phyloP scores from a whole-genome alignment of 2,888 invertebrate species.

The Megastigmus dorsalis region DNA sequence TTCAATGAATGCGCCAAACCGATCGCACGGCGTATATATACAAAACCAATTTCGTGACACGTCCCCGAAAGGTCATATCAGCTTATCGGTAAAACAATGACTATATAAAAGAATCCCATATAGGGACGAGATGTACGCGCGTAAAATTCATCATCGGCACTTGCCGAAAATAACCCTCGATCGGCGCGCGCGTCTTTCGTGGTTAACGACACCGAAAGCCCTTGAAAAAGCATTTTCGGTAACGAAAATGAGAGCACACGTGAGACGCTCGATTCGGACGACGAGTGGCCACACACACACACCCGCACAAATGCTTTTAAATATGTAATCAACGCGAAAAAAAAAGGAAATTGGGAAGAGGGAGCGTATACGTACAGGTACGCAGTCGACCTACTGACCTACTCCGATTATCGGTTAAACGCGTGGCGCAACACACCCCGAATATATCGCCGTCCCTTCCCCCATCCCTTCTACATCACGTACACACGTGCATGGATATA shows the following conservation, averaged over 20 bases:
- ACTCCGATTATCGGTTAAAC: conserved; percentile 30
- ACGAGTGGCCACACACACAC: too few species aligned
- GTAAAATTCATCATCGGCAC: too few species aligned
- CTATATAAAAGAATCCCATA: too few species aligned
- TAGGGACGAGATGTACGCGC: too few species aligned
- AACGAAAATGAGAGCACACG: background rate
- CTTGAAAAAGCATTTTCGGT: background rate
- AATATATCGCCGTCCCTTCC: background rate
- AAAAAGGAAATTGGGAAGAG: background rate
- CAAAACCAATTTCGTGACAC: too few species aligned
- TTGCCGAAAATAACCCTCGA: background rate
- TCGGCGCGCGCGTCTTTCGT: background rate
- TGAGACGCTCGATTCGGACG: background rate
- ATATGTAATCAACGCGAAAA: background rate
- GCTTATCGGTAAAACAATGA: too few species aligned
- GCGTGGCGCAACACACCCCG: background rate
- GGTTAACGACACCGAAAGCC: too few species aligned
- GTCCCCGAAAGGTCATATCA: too few species aligned
- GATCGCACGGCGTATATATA: too few species aligned
- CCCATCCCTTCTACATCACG: background rate
- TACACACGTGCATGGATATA: background rate
- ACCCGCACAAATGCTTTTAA: too few species aligned
- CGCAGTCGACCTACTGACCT: conserved; percentile 43
- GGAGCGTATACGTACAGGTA: background rate
- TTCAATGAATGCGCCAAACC: too few species aligned